phyloP scores from a whole-genome alignment of 1,140 invertebrate species.

The Drosophila paulistorum region DNA sequence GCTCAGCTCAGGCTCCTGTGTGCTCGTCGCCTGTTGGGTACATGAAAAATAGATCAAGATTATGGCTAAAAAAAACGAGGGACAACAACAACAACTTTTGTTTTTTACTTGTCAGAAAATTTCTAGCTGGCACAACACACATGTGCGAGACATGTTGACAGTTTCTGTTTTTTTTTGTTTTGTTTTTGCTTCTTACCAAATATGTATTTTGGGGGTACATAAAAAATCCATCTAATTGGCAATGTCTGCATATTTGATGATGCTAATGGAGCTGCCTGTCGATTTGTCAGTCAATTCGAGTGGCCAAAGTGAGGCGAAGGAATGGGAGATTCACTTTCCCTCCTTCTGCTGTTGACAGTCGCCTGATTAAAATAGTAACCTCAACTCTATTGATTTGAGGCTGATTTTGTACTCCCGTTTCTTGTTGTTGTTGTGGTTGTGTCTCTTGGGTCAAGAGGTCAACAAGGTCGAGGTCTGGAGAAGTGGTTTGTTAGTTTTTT shows the following conservation, averaged over 20 bases:
- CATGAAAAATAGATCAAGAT: constrained; percentile 63
- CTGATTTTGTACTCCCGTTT: constrained; percentile 9
- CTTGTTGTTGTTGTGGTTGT: not conserved
- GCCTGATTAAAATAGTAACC: constrained; percentile 35
- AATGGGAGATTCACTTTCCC: too few relatives aligned
- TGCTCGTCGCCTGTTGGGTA: constrained; percentile 30
- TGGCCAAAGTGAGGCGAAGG: not conserved
- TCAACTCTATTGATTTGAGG: constrained; percentile 40
- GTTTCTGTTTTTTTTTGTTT: constrained; percentile 33
- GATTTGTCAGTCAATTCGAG: constrained; percentile 20
- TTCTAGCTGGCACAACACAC: not conserved
- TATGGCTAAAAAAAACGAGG: constrained; percentile 16
- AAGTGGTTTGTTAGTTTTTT: constrained; percentile 4
- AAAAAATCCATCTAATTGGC: constrained; percentile 60
- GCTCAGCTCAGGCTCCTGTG: constrained; percentile 17
- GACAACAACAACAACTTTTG: constrained; percentile 25
- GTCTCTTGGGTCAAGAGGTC: constrained; percentile 55
- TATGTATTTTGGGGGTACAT: constrained; percentile 25
- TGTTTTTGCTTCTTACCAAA: not conserved
- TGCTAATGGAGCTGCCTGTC: constrained; percentile 45
- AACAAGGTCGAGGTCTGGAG: constrained; percentile 54
- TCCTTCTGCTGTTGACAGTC: constrained; percentile 25
- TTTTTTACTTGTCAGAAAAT: constrained; percentile 34
- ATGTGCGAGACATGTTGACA: constrained; percentile 51
- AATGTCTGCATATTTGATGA: constrained; percentile 57